These are phyloP conservation scores for Sclerodermus sp. DNA, from an alignment of 2,888 invertebrate species.

Conservation along the genomic window DNA sequence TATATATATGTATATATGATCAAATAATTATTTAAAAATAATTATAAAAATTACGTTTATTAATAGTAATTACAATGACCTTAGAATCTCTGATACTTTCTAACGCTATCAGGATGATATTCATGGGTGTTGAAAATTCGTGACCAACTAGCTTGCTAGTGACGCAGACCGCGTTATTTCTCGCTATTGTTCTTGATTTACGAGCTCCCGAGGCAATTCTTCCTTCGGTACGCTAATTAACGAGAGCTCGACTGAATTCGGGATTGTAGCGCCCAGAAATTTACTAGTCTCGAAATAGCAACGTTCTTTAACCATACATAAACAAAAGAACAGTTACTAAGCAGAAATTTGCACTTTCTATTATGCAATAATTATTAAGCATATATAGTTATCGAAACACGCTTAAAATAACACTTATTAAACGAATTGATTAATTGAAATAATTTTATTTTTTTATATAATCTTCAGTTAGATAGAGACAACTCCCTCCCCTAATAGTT, in stretches of 20 bases:
- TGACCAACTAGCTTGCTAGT: neutral
- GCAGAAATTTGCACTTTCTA: too few relatives aligned
- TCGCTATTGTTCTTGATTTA: slow-evolving; percentile 40
- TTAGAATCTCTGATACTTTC: neutral
- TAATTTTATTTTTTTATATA: too few relatives aligned
- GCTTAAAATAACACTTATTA: too few relatives aligned
- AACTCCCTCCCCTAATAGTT: too few relatives aligned
- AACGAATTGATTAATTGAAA: too few relatives aligned
- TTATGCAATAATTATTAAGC: neutral
- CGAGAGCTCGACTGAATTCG: slow-evolving; percentile 35
- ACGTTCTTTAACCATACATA: slow-evolving; percentile 13
- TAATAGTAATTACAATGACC: neutral
- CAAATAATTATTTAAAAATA: too few relatives aligned
- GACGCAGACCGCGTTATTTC: slow-evolving; percentile 27
- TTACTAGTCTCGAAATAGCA: slow-evolving; percentile 36
- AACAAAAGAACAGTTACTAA: neutral
- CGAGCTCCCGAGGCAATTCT: slow-evolving; percentile 32
- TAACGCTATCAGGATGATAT: neutral
- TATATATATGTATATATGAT: too few relatives aligned
- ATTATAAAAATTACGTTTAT: neutral
- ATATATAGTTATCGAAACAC: neutral
- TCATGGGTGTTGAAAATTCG: neutral
- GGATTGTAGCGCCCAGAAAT: slow-evolving; percentile 36
- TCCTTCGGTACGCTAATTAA: slow-evolving; percentile 39
- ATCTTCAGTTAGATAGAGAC: too few relatives aligned